Evolutionary conservation across 1,140 invertebrate species (phyloP).

Genomic region (Drosophila sturtevanti): DNA sequence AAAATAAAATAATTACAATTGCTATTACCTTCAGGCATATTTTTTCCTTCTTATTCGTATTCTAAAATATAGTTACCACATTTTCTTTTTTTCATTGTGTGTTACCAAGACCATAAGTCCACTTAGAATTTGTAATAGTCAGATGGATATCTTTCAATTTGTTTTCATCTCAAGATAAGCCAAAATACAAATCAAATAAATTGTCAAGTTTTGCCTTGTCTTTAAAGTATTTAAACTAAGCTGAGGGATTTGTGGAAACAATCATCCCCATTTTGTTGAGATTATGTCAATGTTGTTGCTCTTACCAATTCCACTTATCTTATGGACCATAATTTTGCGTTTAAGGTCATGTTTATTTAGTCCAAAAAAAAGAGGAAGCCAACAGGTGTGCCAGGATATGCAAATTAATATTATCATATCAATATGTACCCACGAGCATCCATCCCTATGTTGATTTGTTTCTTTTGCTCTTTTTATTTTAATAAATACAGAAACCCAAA

Average conservation of each 20-base stretch:
- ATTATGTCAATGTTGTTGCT: not conserved
- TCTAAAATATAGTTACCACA: too few species aligned
- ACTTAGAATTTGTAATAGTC: not conserved
- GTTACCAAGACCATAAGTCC: not conserved
- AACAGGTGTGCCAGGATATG: constrained; percentile 5
- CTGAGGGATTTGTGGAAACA: not conserved
- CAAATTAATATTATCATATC: not conserved
- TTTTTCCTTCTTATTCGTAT: not conserved
- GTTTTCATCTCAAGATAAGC: constrained; percentile 4
- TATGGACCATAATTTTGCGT: not conserved
- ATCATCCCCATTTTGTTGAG: not conserved
- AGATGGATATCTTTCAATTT: constrained; percentile 3
- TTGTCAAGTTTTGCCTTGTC: constrained; percentile 5
- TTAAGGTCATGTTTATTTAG: not conserved
- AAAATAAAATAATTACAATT: too few species aligned
- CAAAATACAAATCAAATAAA: not conserved
- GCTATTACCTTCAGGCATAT: not conserved
- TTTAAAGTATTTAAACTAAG: not conserved
- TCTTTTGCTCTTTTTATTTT: not conserved
- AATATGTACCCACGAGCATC: not conserved
- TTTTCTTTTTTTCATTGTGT: not conserved
- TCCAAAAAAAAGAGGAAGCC: not conserved
- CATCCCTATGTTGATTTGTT: not conserved
- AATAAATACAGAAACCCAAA: too few species aligned
- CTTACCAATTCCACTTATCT: not conserved